These are phyloP conservation scores for Xylocopa sonorina DNA, from an alignment of 1,140 invertebrate genomes.

Conservation along the genomic window DNA sequence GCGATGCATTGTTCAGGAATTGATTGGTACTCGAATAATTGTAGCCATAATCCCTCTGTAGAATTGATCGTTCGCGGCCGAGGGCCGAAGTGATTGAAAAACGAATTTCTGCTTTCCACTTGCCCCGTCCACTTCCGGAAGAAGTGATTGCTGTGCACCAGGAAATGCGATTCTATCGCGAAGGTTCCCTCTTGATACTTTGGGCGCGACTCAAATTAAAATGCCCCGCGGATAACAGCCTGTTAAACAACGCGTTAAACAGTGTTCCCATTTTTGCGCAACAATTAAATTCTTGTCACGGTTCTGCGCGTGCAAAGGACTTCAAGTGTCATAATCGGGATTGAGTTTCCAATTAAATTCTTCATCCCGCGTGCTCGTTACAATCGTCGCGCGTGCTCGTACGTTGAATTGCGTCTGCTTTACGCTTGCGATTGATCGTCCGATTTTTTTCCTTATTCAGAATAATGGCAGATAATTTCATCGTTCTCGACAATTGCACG, in stretches of 20 bases:
- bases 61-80: background rate
- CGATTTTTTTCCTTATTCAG: background rate
- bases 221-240: background rate
- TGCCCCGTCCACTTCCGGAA: background rate
- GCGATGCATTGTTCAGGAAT: background rate
- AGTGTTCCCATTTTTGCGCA: constrained; percentile 9
- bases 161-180: constrained; percentile 1
- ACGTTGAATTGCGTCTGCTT: background rate
- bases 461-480: background rate
- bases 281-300: constrained; percentile 51
- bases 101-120: constrained; percentile 4
- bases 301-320: constrained; percentile 39
- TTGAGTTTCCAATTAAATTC: constrained; percentile 49
- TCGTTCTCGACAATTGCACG: too few species aligned
- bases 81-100: constrained; percentile 10
- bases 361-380: constrained; percentile 29
- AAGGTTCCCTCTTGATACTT: constrained; percentile 14
- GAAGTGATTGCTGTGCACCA: background rate
- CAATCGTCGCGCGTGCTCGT: background rate
- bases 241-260: constrained; percentile 35
- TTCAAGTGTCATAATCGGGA: constrained; percentile 40
- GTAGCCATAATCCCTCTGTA: background rate
- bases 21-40: constrained; percentile 13
- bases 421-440: constrained; percentile 13
- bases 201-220: constrained; percentile 20